Evolutionary conservation across 2,797 vertebrate species (phyloP), one percentile per base, ranked within the genome.

Genomic region (Borostomias antarcticus): DNA sequence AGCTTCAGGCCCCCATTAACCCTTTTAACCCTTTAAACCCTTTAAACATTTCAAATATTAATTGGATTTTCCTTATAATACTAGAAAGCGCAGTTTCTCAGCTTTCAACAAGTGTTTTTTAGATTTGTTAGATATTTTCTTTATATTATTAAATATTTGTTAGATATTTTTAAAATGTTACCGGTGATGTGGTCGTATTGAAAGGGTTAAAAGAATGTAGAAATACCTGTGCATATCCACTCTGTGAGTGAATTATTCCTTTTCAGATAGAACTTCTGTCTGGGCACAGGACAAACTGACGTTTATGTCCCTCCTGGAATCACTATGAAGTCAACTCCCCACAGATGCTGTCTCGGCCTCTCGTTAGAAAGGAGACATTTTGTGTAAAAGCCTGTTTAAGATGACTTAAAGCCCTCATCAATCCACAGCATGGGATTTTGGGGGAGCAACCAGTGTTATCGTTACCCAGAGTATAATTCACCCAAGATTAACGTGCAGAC

Each of bases 391-490:
- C 54, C 74, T 23, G 77, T 81, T 73, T 79, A 83, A 72, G 63
- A 59, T 66, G 67, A 66, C 73, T 66, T 66, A 68, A 54, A 28
- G 15, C 25, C 57, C 53, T 71, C 82, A 75, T 85, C 80, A 77
- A 74, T 85, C 81, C 68, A 66, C 9, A 77, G 77, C 72, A 64
- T 71, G 71, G 68, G 28, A 72, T 37, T 68, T 66, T 70, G 15
- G 32, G 64, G 64, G 45, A 37, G 48, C 29, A 37, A 40, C 33
- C 11, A 23, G 54, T 50, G 61, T 77, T 64, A 73, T 58, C 60
- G 19, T 83, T 74, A 76, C 76, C 81, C 56, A 21, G 77, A 77
- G 77, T 59, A 21, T 57, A 77, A 73, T 79, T 65, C 63, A 58
- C 62, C 1, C 1, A 33, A 48, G 62, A 62, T 52, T 67, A 60